Percentiles rank a stretch among this genome's conserved stretches.
These are phyloP conservation scores for Pelecanus crispus DNA, from an alignment of 2,113 vertebrate species.

Conservation along the genomic window DNA sequence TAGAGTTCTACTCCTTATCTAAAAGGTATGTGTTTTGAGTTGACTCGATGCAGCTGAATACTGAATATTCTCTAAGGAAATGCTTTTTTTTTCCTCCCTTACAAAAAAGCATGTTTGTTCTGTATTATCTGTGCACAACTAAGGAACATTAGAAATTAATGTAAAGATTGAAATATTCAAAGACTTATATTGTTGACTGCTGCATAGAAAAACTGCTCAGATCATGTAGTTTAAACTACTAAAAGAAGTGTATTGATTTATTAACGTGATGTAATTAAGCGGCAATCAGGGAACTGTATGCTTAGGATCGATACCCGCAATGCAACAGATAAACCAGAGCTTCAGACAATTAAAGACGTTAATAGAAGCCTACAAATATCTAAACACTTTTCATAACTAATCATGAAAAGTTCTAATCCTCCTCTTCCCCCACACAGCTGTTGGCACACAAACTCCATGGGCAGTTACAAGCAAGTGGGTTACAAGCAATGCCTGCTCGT, in stretches of 20 bases:
- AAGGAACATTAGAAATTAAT: not conserved
- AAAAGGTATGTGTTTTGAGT: not conserved
- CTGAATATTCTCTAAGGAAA: not conserved
- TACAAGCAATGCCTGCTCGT: rapidly evolving
- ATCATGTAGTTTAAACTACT: not conserved
- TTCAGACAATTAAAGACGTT: not conserved
- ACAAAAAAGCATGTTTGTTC: not conserved
- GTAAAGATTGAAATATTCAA: not conserved
- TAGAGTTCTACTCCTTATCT: not conserved
- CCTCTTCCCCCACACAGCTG: not conserved
- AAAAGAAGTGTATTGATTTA: not conserved
- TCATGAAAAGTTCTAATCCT: not conserved
- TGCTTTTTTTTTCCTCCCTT: not conserved
- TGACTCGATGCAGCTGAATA: not conserved
- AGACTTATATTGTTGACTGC: not conserved
- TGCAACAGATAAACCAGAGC: not conserved
- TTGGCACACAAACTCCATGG: not conserved
- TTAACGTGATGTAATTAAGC: not conserved
- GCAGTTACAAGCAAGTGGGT: not conserved
- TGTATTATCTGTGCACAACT: not conserved
- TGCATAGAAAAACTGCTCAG: not conserved
- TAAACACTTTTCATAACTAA: not conserved
- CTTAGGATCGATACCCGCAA: not conserved
- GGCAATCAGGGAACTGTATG: not conserved
- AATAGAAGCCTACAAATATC: not conserved